Conservation (phyloP, 2,888 invertebrate species). For the Sphaerophoria taeniata region DNA sequence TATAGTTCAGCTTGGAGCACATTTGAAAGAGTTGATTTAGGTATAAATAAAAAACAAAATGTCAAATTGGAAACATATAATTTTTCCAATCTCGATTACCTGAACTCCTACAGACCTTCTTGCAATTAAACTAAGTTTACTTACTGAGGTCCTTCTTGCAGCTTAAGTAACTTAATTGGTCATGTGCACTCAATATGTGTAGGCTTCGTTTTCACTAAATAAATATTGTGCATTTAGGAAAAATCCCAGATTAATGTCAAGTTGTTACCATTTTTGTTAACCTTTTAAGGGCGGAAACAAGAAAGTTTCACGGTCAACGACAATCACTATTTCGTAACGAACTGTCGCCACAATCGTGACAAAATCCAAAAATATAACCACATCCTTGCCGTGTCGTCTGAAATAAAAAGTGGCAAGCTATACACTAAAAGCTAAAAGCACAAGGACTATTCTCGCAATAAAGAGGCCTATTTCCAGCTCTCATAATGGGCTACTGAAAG, state of each 20-base stretch:
- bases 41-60: background rate
- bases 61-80: no score
- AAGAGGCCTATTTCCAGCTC: slow-evolving; percentile 62
- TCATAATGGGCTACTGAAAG: slow-evolving; percentile 71
- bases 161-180: background rate
- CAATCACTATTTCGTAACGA: slow-evolving; percentile 23
- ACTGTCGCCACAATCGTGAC: slow-evolving; percentile 36
- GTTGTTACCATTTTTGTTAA: slow-evolving; percentile 54
- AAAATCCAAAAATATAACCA: slow-evolving; percentile 17
- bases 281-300: slow-evolving; percentile 44
- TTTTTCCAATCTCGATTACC: no score
- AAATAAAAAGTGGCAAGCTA: background rate
- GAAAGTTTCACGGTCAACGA: slow-evolving; percentile 66
- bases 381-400: background rate
- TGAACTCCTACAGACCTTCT: no score
- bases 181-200: slow-evolving; percentile 29
- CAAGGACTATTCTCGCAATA: slow-evolving; percentile 45
- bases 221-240: slow-evolving; percentile 15
- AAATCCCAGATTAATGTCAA: background rate
- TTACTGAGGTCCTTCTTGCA: background rate
- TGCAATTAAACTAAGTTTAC: no score
- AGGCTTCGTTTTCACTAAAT: slow-evolving; percentile 12
- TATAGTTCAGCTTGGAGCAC: no score
- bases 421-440: slow-evolving; percentile 11
- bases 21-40: background rate